Base-by-base conservation (phyloP, 2,797 vertebrate species). In the Iguana delicatissima region DNA sequence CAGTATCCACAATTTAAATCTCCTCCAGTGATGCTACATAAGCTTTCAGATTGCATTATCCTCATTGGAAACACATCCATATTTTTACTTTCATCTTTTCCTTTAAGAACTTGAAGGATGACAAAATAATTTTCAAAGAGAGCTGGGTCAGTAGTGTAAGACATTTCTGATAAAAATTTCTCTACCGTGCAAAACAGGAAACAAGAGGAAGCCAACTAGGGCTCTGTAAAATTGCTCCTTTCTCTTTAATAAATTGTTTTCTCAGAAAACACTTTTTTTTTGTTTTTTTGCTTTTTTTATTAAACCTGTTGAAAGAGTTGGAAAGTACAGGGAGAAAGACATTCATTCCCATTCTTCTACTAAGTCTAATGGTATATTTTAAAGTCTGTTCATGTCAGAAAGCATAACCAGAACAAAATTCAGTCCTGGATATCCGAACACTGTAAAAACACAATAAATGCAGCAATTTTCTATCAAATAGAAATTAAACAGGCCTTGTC, bases 91-190 rank as follows among this genome's bases (percentile, higher is more conserved):
- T 97, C 92, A 95, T 96, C 94, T 95, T 96, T 93, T 96, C 67
- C 91, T 97, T 96, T 94, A 96, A 96, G 93, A 90, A 96, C 87
- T 90, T 92, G 95, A 96, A 95, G 90, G 88, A 96, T 94, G 91
- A 96, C 93, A 97, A 96, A 97, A 95, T 42, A 94, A 90, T 95
- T 97, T 97, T 97, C 95, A 96, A 95, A 97, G 94, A 88, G 86
- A 96, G 90, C 86, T 90, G 35, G 92, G 93, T 97, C 95, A 96
- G 90, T 91, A 94, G 95, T 93, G 90, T 89, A 94, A 96, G 89
- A 85, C 80, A 85, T 96, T 95, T 96, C 92, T 96, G 92, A 96
- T 93, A 91, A 96, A 94, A 72, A 95, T 94, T 95, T 96, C 90
- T 96, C 89, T 92, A 69, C 67, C 89, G 90, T 86, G 91, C 90